phyloP scores from a whole-genome alignment of 37 sponge, comb jelly and placozoan genomes.

The Dysidea cf. avara region DNA sequence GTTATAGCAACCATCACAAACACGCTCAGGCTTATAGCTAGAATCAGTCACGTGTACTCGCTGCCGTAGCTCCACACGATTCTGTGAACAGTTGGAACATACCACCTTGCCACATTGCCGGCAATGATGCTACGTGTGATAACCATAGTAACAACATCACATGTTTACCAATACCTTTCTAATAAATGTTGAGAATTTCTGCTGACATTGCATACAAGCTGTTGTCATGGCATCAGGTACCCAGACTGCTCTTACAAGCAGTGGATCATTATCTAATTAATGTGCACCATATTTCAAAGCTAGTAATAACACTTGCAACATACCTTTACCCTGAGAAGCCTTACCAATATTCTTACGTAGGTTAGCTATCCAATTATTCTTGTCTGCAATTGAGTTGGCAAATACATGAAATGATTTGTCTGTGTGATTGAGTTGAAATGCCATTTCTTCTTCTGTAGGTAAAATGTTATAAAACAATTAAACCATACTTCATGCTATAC shows the following conservation, averaged over 20 bases:
- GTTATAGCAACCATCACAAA: slow-evolving; percentile 65
- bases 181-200: slow-evolving; percentile 66
- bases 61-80: slow-evolving; percentile 38
- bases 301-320: background rate
- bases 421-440: slow-evolving; percentile 81
- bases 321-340: slow-evolving; percentile 11
- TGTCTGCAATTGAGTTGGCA: slow-evolving; percentile 66
- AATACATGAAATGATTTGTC: slow-evolving; percentile 87
- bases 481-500: no score
- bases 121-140: slow-evolving; percentile 75
- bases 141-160: background rate
- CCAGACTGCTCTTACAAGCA: slow-evolving; percentile 68
- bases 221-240: slow-evolving; percentile 68
- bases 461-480: no score
- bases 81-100: slow-evolving; percentile 74
- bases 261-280: background rate
- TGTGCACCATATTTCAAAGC: background rate
- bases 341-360: slow-evolving; percentile 60
- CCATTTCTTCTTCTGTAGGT: slow-evolving; percentile 52
- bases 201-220: slow-evolving; percentile 65
- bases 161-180: slow-evolving; percentile 38
- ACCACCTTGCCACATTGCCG: slow-evolving; percentile 80
- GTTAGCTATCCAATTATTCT: slow-evolving; percentile 77
- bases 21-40: slow-evolving; percentile 52
- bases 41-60: background rate